Percentiles rank a stretch among this genome's conserved stretches.
phyloP scores from a whole-genome alignment of 2,888 invertebrate genomes.

The Drosophila neoperkinsi region DNA sequence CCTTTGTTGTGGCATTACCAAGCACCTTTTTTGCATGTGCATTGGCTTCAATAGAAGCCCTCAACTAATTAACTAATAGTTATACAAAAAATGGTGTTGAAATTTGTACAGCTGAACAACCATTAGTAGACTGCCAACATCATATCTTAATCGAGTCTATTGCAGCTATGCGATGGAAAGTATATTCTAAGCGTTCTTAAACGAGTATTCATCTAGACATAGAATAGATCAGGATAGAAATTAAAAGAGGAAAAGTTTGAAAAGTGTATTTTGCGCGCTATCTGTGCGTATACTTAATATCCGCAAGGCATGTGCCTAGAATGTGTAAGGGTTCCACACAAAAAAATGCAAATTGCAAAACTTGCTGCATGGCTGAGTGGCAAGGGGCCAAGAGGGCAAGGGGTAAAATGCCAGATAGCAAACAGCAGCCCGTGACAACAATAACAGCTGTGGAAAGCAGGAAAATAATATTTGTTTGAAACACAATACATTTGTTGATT shows the following conservation, averaged over 20 bases:
- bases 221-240: neutral
- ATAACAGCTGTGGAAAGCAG: slow-evolving; percentile 22
- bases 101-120: neutral
- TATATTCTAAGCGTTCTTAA: neutral
- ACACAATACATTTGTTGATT: slow-evolving; percentile 50
- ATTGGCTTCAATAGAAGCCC: neutral
- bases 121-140: neutral
- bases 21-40: slow-evolving; percentile 1
- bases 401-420: neutral
- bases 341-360: slow-evolving; percentile 7
- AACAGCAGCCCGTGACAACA: slow-evolving; percentile 34
- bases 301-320: neutral
- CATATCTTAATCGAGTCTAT: neutral
- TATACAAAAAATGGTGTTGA: neutral
- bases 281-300: slow-evolving; percentile 31
- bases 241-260: neutral
- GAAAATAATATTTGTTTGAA: slow-evolving; percentile 62
- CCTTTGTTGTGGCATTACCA: slow-evolving; percentile 8
- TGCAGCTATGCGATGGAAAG: neutral
- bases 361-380: slow-evolving; percentile 7
- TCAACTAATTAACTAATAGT: neutral
- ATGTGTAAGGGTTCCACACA: neutral
- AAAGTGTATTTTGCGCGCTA: neutral
- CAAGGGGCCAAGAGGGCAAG: neutral
- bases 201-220: neutral